Percentiles rank a stretch among this genome's conserved stretches.
These are phyloP conservation scores for Myoxocephalus aenaeus DNA, from an alignment of 2,797 vertebrate genomes.

Conservation along the genomic window DNA sequence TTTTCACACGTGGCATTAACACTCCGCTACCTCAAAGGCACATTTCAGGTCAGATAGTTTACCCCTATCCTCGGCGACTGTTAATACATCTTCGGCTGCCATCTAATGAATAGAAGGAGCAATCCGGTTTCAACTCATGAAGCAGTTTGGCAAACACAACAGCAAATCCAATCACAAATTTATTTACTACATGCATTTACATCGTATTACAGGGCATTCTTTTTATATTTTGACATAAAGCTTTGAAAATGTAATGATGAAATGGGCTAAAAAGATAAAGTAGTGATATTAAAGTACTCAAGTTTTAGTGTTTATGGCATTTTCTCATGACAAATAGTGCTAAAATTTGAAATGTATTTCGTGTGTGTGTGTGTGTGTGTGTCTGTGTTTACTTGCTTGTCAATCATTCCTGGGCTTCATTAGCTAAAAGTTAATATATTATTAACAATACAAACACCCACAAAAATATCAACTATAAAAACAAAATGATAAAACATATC, in stretches of 20 bases:
- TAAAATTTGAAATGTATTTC: constrained; percentile 39
- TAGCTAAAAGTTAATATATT: constrained; percentile 71
- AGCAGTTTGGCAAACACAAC: constrained; percentile 5
- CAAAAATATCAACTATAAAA: constrained; percentile 53
- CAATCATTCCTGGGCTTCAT: constrained; percentile 46
- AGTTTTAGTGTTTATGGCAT: constrained; percentile 37
- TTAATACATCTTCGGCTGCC: constrained; percentile 26
- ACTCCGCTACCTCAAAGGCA: no score
- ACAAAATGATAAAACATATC: constrained; percentile 67
- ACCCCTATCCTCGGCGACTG: accelerated
- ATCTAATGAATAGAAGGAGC: constrained; percentile 48
- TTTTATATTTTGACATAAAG: constrained; percentile 52
- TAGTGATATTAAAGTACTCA: constrained; percentile 62
- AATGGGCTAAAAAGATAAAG: constrained; percentile 57
- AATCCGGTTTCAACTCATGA: background rate
- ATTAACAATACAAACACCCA: constrained; percentile 58
- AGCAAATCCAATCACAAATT: constrained; percentile 69
- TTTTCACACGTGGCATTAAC: no score
- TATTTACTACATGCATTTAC: constrained; percentile 80
- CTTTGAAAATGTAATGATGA: constrained; percentile 58
- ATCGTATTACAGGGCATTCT: constrained; percentile 77
- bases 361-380: constrained; percentile 15
- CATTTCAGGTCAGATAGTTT: no score
- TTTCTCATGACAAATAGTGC: constrained; percentile 41
- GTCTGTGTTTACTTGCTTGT: constrained; percentile 34